Evolutionary conservation across 2,888 invertebrate genomes (phyloP).

Genomic region (Barypeithes pellucidus): DNA sequence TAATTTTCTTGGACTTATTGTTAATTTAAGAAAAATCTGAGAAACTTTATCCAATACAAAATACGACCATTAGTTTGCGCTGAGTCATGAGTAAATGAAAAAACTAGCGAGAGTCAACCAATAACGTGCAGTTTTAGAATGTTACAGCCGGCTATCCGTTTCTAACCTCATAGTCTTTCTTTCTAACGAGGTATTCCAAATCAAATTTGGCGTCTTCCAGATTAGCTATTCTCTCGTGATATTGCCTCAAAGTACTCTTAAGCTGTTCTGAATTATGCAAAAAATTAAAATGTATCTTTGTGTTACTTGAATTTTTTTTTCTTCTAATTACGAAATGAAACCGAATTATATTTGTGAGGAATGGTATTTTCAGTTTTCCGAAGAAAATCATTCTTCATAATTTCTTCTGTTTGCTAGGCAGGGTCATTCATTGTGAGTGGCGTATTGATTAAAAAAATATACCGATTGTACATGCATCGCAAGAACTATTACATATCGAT

Average conservation of each 20-base stretch:
- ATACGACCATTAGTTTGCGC: slow-evolving; percentile 23
- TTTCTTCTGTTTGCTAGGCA: no score
- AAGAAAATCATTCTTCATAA: no score
- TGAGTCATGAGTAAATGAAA: slow-evolving; percentile 21
- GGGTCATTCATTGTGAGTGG: no score
- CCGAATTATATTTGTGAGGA: no score
- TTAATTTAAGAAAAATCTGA: neutral
- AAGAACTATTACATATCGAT: no score
- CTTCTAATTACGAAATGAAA: no score
- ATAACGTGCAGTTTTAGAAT: slow-evolving; percentile 47
- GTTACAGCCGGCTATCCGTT: slow-evolving; percentile 49
- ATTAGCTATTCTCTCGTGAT: slow-evolving; percentile 89
- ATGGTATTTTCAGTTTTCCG: no score
- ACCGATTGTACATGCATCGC: no score
- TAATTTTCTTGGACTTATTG: neutral
- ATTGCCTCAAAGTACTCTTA: slow-evolving; percentile 85
- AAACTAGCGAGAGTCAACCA: slow-evolving; percentile 39
- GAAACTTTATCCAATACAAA: slow-evolving; percentile 23
- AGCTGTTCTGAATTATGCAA: slow-evolving; percentile 76
- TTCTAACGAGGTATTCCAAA: slow-evolving; percentile 97
- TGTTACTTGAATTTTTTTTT: slow-evolving; percentile 16
- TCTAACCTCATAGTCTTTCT: slow-evolving; percentile 98
- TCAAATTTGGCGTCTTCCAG: slow-evolving; percentile 98
- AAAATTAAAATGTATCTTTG: slow-evolving; percentile 40
- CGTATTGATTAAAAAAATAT: no score